phyloP scores from a whole-genome alignment of 2,113 vertebrate species.

The Rhombomys opimus region DNA sequence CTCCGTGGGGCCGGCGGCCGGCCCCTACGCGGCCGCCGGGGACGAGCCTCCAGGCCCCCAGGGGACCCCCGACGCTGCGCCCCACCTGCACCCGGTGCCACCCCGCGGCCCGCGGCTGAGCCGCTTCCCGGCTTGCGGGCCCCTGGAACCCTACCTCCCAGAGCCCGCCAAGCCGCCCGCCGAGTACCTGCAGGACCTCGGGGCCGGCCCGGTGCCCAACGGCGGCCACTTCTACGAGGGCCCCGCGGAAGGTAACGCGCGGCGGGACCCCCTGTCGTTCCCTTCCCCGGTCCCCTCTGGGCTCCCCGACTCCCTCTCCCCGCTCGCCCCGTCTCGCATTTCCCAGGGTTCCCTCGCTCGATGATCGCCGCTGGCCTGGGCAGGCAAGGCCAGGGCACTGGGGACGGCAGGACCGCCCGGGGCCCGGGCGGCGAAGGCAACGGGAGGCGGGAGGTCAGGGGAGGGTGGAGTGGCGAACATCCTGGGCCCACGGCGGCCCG shows the following conservation, averaged over 20 bases:
- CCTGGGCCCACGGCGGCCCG: not conserved
- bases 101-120: constrained; percentile 75
- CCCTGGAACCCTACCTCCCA: constrained; percentile 81
- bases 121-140: constrained; percentile 75
- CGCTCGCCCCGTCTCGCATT: not conserved
- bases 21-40: constrained; percentile 57
- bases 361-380: not conserved
- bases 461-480: not conserved
- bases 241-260: constrained; percentile 83
- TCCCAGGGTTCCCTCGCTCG: not conserved
- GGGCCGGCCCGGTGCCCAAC: constrained; percentile 83
- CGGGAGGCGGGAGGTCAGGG: constrained; percentile 29
- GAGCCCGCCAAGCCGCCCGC: constrained; percentile 86
- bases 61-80: constrained; percentile 72
- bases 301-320: not conserved
- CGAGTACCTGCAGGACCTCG: constrained; percentile 88
- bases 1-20: constrained; percentile 82
- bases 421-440: not conserved
- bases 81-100: constrained; percentile 83
- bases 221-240: constrained; percentile 89
- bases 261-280: not conserved
- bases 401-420: not conserved
- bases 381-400: not conserved
- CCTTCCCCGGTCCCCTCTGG: not conserved
- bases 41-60: constrained; percentile 82